Base-by-base conservation (phyloP, 37 sponge, comb jelly and placozoan genomes). In the Diacarnus erythraeanus region DNA sequence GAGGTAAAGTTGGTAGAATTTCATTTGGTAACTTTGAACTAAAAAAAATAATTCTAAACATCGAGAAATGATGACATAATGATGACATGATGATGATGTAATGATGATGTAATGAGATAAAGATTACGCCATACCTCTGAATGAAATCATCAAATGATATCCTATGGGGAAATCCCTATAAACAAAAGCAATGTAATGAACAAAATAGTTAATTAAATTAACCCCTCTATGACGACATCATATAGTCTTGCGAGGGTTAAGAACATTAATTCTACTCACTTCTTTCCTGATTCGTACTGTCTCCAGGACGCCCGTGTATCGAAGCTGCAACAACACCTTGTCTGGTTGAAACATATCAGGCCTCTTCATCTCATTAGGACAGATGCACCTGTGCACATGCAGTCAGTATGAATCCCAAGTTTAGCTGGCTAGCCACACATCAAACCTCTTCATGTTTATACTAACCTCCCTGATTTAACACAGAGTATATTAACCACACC, bases 271-370 rank as follows among this genome's bases (percentile, higher is more conserved):
- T 44, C 15, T 22, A 43, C 12, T 6, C 38, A 92, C 93, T 65
- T 94, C 79, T 66, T 81, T 79, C 31, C 94, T 82, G 27, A 94
- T 94, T 15, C 84, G 35, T n/a, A 78, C 87, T 41, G 91, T 90
- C 60, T 94, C 94, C 78, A 94, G 63, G 15, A 94, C 88, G 30
- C 94, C 94, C 40, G 94, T 94, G 82, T 94, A 87, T 31, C 83
- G 43, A 23, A 94, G 79, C 66, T 94, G 94, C 36, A 72, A 59
- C 35, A 80, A 29, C 0, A 94, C 94, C 59, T 84, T 90, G 38
- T 94, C 91, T 22, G 71, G 60, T 3, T 77, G 60, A 61, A 94
- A 94, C 56, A 78, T 72, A n/a, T 80, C 70, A 10, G 84, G 84
- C 59, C 83, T 84, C 72, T 80, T 78, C 42, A 87, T 41, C 36